These are phyloP conservation scores for Ganaspis sp. DNA, from an alignment of 1,140 invertebrate species.

Conservation along the genomic window DNA sequence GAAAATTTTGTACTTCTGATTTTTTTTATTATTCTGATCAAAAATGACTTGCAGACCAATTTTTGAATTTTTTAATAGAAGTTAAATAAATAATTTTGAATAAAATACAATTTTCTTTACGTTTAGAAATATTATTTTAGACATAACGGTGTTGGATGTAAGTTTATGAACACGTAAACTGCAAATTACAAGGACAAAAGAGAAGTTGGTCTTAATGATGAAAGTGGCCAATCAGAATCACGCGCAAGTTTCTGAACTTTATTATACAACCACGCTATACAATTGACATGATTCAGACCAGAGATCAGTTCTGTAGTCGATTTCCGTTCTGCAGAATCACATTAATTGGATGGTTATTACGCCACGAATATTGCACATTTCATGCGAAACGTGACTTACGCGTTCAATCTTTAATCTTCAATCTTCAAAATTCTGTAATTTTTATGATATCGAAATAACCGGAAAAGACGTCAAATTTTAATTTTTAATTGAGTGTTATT, in stretches of 20 bases:
- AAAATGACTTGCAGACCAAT: no score
- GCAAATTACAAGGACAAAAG: neutral
- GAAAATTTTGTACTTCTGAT: no score
- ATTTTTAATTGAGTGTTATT: no score
- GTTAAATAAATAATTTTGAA: no score
- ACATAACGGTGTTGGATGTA: no score
- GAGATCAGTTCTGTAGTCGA: slow-evolving; percentile 11
- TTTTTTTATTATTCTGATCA: no score
- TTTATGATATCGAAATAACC: no score
- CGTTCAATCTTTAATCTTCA: neutral
- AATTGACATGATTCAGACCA: slow-evolving; percentile 22
- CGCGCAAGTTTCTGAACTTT: slow-evolving; percentile 18
- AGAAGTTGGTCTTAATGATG: slow-evolving; percentile 2
- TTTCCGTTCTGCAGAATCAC: slow-evolving; percentile 19
- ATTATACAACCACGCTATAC: neutral
- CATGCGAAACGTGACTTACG: neutral
- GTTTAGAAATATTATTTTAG: no score
- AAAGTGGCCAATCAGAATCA: slow-evolving; percentile 5
- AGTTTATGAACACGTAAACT: neutral
- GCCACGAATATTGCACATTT: slow-evolving; percentile 12
- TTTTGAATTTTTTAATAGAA: no score
- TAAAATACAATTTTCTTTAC: no score
- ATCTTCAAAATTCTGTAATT: neutral
- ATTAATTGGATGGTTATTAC: slow-evolving; percentile 25
- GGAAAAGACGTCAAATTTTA: no score